A percentile compares a stretch with the other conserved stretches of the same genome.
Conservation (phyloP, 2,888 invertebrate genomes). For the Drosophila kuntzei region DNA sequence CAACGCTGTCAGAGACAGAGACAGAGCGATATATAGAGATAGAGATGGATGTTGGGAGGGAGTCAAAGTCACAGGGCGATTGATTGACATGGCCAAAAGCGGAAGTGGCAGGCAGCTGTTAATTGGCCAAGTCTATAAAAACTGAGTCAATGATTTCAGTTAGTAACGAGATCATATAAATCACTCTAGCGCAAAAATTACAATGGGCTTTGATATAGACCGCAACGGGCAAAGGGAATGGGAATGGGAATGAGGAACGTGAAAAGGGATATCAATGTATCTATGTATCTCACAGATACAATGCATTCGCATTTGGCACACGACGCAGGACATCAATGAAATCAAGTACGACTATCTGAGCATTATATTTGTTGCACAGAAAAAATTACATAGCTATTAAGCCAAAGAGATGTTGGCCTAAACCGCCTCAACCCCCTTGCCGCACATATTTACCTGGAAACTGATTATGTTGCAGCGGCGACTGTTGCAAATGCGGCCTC, state of each 20-base stretch:
- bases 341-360: constrained; percentile 41
- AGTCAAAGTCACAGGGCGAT: constrained; percentile 6
- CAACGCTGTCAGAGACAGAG: constrained; percentile 23
- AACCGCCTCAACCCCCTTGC: constrained; percentile 1
- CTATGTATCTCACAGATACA: constrained; percentile 15
- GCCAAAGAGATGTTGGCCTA: constrained; percentile 2
- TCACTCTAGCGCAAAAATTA: constrained; percentile 49
- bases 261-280: background rate
- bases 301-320: constrained; percentile 59
- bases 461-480: constrained; percentile 53
- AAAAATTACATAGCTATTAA: constrained; percentile 80
- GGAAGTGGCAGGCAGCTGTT: constrained; percentile 75
- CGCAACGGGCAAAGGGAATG: constrained; percentile 38
- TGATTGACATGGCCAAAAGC: constrained; percentile 60
- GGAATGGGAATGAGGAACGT: background rate
- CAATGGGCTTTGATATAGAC: constrained; percentile 67
- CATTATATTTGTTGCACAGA: constrained; percentile 53
- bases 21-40: background rate
- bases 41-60: background rate
- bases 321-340: constrained; percentile 75
- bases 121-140: constrained; percentile 76
- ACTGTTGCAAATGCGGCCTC: constrained; percentile 59
- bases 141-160: constrained; percentile 55
- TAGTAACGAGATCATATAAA: constrained; percentile 54
- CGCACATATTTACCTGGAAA: constrained; percentile 61